These are phyloP conservation scores for Albula glossodonta DNA, from an alignment of 2,113 vertebrate genomes.

Conservation along the genomic window DNA sequence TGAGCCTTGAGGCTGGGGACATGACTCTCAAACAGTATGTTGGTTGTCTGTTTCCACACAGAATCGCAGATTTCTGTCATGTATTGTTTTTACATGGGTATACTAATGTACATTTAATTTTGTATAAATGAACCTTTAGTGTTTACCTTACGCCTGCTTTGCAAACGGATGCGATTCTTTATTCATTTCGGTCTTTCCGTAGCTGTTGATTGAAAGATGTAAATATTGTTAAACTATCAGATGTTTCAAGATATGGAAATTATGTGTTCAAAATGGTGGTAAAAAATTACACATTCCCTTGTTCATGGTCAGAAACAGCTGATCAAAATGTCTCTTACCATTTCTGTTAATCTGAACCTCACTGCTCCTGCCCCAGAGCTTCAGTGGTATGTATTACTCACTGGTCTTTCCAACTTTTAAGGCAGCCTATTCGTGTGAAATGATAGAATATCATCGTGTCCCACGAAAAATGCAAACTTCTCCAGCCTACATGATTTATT, in stretches of 20 bases:
- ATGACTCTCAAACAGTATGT: constrained; percentile 15
- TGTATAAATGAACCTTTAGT: constrained; percentile 20
- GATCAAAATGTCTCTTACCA: constrained; percentile 1
- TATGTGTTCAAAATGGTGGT: constrained; percentile 24
- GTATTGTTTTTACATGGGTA: background rate
- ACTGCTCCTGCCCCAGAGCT: constrained; percentile 1
- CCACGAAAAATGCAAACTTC: constrained; percentile 13
- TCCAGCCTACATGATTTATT: constrained; percentile 24
- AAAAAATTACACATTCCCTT: constrained; percentile 3
- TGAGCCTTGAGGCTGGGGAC: constrained; percentile 16
- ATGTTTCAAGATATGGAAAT: constrained; percentile 27
- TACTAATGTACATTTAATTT: constrained; percentile 34
- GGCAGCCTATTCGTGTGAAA: constrained; percentile 14
- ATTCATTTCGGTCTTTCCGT: constrained; percentile 22
- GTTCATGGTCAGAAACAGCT: constrained; percentile 3
- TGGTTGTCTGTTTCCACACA: constrained; percentile 6
- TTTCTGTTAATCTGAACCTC: constrained; percentile 3
- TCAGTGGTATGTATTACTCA: constrained; percentile 4
- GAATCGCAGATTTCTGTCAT: constrained; percentile 5
- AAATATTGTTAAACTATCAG: constrained; percentile 27
- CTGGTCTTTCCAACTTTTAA: background rate
- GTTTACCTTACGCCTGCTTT: constrained; percentile 25
- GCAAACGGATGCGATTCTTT: constrained; percentile 6
- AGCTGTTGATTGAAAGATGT: constrained; percentile 31
- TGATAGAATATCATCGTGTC: background rate